A percentile compares a stretch with the other conserved stretches of the same genome.
Conservation (phyloP, 2,113 vertebrate genomes). For the Apus apus region DNA sequence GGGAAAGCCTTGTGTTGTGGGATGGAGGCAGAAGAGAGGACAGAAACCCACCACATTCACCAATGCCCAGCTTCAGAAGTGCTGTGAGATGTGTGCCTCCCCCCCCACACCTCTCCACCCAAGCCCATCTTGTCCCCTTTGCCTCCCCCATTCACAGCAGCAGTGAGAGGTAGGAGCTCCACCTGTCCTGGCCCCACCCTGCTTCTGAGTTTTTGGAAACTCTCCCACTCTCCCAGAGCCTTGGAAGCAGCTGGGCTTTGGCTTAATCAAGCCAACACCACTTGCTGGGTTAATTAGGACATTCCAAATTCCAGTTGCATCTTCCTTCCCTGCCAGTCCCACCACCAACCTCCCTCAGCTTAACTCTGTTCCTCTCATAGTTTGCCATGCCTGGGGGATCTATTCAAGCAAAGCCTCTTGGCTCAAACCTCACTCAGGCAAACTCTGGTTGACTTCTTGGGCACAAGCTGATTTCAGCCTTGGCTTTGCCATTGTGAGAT, state of each 20-base stretch:
- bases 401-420: neutral
- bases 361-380: neutral
- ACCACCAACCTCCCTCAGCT: neutral
- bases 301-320: neutral
- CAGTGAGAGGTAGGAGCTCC: neutral
- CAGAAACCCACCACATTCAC: neutral
- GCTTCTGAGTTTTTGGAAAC: neutral
- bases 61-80: neutral
- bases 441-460: neutral
- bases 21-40: neutral
- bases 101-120: neutral
- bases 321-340: neutral
- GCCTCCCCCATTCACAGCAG: neutral
- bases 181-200: neutral
- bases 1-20: neutral
- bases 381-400: neutral
- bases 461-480: neutral
- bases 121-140: too few species aligned
- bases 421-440: neutral
- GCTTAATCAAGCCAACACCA: neutral
- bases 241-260: neutral
- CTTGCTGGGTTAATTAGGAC: neutral
- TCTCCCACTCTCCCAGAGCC: neutral
- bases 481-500: neutral
- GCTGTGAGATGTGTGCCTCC: fast-evolving